These are phyloP conservation scores for Melanargia galathea DNA, from an alignment of 2,888 invertebrate species.

Conservation along the genomic window DNA sequence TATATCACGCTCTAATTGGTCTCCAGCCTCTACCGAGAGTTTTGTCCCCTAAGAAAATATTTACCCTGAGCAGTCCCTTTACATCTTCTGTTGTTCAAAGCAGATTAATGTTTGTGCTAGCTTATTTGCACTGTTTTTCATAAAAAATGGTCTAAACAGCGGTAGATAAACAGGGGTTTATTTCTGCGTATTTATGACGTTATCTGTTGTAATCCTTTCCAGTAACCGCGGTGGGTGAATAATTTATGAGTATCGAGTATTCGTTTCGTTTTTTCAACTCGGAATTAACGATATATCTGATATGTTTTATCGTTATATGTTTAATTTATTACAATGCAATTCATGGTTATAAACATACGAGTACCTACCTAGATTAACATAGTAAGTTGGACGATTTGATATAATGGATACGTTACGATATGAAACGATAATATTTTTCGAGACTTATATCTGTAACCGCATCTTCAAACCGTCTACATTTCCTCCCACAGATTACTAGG, in stretches of 20 bases:
- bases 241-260: constrained; percentile 41
- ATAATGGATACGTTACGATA: not conserved
- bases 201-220: constrained; percentile 60
- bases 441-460: constrained; percentile 21
- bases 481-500: constrained; percentile 41
- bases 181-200: constrained; percentile 61
- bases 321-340: constrained; percentile 1
- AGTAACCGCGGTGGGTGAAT: constrained; percentile 41
- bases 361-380: no score
- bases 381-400: not conserved
- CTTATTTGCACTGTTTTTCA: constrained; percentile 78
- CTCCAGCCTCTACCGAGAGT: constrained; percentile 51
- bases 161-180: constrained; percentile 66
- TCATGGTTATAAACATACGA: no score
- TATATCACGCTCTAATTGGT: constrained; percentile 79
- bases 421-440: not conserved
- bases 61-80: constrained; percentile 67
- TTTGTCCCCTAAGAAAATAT: constrained; percentile 79
- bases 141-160: constrained; percentile 76
- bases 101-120: constrained; percentile 80
- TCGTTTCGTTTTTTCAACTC: constrained; percentile 26
- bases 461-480: constrained; percentile 33
- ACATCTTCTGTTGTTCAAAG: constrained; percentile 79
- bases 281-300: constrained; percentile 23
- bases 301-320: not conserved